A percentile compares a stretch with the other conserved stretches of the same genome.
Conservation (phyloP, 2,797 vertebrate genomes). For the Acanthurus leucopareius region DNA sequence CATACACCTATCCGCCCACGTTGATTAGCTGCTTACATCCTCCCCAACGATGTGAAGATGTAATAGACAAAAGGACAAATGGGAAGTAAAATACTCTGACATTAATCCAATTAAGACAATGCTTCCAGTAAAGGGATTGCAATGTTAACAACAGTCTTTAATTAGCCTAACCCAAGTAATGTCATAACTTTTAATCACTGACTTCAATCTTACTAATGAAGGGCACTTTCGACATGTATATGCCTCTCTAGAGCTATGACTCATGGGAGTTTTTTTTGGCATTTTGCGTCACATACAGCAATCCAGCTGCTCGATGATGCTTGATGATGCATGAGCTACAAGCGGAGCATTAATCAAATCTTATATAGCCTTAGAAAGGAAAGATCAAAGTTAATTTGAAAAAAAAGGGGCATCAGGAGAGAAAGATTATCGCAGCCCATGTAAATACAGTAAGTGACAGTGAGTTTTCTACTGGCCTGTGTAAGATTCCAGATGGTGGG, state of each 20-base stretch:
- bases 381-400: conserved; percentile 28
- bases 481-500: conserved; percentile 37
- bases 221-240: conserved; percentile 28
- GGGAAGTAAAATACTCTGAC: conserved; percentile 26
- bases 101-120: conserved; percentile 39
- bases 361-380: conserved; percentile 8
- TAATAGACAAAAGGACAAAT: conserved; percentile 31
- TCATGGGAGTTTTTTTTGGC: conserved; percentile 30
- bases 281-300: conserved; percentile 32
- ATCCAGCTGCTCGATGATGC: conserved; percentile 42
- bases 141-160: conserved; percentile 22
- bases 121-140: not conserved
- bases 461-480: conserved; percentile 13
- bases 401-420: conserved; percentile 7
- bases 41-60: conserved; percentile 2
- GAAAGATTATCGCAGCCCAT: conserved; percentile 4
- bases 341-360: conserved; percentile 36
- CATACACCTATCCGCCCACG: not conserved
- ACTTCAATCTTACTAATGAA: conserved; percentile 18
- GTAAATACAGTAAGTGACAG: conserved; percentile 20
- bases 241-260: conserved; percentile 32
- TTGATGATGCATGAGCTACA: conserved; percentile 27
- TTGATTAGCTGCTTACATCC: conserved; percentile 29
- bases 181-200: conserved; percentile 21
- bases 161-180: conserved; percentile 35